phyloP scores from a whole-genome alignment of 1,140 invertebrate species.

The Lasioglossum albipes region DNA sequence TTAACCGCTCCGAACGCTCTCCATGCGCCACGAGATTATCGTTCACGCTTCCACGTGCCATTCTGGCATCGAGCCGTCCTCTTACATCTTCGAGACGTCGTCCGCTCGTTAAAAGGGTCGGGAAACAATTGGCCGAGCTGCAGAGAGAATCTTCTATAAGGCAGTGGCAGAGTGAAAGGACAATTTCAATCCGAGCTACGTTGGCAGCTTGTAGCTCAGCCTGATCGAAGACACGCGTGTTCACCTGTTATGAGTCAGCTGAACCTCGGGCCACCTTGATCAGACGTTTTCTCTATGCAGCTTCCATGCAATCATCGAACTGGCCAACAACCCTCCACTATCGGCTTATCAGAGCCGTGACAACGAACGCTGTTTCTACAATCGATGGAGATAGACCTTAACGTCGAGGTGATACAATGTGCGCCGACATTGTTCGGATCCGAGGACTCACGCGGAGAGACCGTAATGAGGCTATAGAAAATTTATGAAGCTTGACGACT shows the following conservation, averaged over 20 bases:
- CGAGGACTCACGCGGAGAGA: too few relatives aligned
- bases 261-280: conserved; percentile 39
- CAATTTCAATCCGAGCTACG: conserved; percentile 25
- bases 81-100: neutral
- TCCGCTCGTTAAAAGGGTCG: conserved; percentile 7
- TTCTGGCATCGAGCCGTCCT: conserved; percentile 14
- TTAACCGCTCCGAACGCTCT: neutral
- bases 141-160: neutral
- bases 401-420: conserved; percentile 4
- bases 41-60: conserved; percentile 15
- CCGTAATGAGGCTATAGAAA: too few relatives aligned
- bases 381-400: conserved; percentile 30
- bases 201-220: conserved; percentile 3
- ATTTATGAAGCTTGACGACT: too few relatives aligned
- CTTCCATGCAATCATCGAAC: conserved; percentile 37
- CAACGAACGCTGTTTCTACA: conserved; percentile 32
- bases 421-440: neutral
- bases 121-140: conserved; percentile 21
- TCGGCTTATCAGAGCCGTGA: conserved; percentile 26
- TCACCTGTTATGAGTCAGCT: conserved; percentile 64
- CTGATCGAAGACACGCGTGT: conserved; percentile 47
- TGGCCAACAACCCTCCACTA: conserved; percentile 50
- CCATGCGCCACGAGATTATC: neutral
- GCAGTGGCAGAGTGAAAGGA: neutral
- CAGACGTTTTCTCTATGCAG: conserved; percentile 30